These are phyloP conservation scores for Zeus faber DNA, from an alignment of 2,113 vertebrate species.

Conservation along the genomic window DNA sequence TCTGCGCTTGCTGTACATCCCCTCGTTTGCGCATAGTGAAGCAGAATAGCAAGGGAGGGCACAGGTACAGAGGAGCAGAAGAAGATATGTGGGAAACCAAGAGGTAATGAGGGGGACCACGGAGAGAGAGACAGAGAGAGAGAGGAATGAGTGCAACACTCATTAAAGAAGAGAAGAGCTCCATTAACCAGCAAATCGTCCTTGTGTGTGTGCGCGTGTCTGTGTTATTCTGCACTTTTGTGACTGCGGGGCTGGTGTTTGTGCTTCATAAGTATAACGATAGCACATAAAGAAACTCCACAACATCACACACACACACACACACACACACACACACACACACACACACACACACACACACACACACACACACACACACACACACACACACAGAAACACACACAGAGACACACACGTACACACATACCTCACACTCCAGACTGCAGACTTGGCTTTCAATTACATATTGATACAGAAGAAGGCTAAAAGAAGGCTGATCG, in stretches of 20 bases:
- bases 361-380: constrained; percentile 3
- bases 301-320: constrained; percentile 12
- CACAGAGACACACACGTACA: constrained; percentile 13
- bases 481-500: constrained; percentile 32
- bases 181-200: constrained; percentile 68
- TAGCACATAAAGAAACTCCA: constrained; percentile 43
- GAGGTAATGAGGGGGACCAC: constrained; percentile 62
- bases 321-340: constrained; percentile 3
- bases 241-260: constrained; percentile 54
- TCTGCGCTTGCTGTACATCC: too few relatives aligned
- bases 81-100: constrained; percentile 22
- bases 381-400: constrained; percentile 5
- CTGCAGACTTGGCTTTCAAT: constrained; percentile 49
- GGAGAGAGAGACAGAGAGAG: constrained; percentile 47
- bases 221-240: constrained; percentile 11
- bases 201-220: constrained; percentile 34
- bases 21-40: too few relatives aligned
- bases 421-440: constrained; percentile 13
- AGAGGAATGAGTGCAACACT: constrained; percentile 56
- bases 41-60: too few relatives aligned
- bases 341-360: constrained; percentile 2
- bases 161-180: constrained; percentile 68
- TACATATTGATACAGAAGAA: constrained; percentile 58
- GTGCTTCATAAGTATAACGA: constrained; percentile 63
- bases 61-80: not conserved